A percentile compares a stretch with the other conserved stretches of the same genome.
Evolutionary conservation across 2,797 vertebrate genomes (phyloP).

Genomic region (Chloroceryle inda): DNA sequence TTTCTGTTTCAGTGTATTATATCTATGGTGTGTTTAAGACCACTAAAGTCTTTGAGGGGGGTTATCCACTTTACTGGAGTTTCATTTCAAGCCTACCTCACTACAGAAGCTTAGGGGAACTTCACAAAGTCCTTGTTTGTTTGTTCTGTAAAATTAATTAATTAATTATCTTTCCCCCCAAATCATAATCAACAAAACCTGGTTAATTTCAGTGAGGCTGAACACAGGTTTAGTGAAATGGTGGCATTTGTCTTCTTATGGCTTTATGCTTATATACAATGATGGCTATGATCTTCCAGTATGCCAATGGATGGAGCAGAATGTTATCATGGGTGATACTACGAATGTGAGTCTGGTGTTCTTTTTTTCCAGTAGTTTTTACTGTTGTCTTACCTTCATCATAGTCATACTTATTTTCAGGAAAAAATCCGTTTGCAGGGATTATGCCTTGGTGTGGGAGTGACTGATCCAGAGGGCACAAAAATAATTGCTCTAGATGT

Average conservation of each 20-base stretch:
- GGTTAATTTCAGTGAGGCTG: not conserved
- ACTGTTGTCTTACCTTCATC: not conserved
- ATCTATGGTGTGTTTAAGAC: not conserved
- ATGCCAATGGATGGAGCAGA: not conserved
- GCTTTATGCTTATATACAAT: not conserved
- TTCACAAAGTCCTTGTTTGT: fast-evolving
- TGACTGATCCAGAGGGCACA: not conserved
- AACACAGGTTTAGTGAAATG: not conserved
- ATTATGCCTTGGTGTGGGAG: not conserved
- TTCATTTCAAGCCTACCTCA: not conserved
- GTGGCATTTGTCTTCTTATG: fast-evolving
- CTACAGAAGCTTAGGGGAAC: not conserved
- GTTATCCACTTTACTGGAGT: not conserved
- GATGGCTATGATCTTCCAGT: not conserved
- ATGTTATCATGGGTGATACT: not conserved
- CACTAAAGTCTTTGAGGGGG: not conserved
- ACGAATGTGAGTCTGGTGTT: not conserved
- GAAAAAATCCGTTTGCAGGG: not conserved
- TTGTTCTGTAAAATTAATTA: not conserved
- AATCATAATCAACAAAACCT: not conserved
- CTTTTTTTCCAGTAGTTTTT: not conserved
- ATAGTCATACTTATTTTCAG: not conserved
- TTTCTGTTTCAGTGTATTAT: not conserved
- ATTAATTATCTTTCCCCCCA: not conserved
- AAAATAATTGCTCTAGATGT: not conserved